Conservation (phyloP, 2,888 invertebrate genomes). For the Holacanthella duospinosa region DNA sequence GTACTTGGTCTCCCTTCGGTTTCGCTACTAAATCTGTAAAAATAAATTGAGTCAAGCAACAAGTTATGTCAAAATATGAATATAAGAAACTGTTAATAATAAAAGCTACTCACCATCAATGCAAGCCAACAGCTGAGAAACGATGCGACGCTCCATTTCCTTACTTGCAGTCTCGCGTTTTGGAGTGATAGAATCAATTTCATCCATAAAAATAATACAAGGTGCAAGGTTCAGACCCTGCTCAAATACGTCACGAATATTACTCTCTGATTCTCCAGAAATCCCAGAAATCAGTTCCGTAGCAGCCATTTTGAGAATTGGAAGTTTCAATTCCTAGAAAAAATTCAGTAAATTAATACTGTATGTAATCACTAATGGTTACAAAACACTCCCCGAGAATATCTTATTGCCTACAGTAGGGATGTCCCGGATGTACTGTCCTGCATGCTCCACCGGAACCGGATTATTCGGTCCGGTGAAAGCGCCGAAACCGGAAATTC, state of each 20-base stretch:
- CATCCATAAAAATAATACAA: conserved; percentile 85
- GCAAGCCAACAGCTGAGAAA: conserved; percentile 79
- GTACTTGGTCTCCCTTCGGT: conserved; percentile 52
- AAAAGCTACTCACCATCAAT: conserved; percentile 58
- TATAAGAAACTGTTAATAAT: no score
- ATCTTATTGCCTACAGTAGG: no score
- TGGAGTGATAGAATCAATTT: conserved; percentile 91
- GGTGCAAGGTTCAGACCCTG: conserved; percentile 63
- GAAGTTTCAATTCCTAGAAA: conserved; percentile 69
- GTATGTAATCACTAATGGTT: conserved; percentile 7
- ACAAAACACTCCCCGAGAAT: no score
- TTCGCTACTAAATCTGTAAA: conserved; percentile 46
- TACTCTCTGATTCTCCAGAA: conserved; percentile 70
- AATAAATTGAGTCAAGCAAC: conserved; percentile 10
- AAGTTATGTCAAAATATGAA: no score
- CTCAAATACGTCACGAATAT: conserved; percentile 82
- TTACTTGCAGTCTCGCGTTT: conserved; percentile 79
- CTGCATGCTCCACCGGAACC: no score
- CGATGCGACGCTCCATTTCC: conserved; percentile 93
- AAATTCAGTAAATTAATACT: conserved; percentile 8
- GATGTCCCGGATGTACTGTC: no score
- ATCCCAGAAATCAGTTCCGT: conserved; percentile 89
- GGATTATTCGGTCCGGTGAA: no score
- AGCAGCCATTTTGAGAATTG: conserved; percentile 75
- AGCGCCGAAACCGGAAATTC: no score